phyloP scores from a whole-genome alignment of 2,888 invertebrate species.

The Ganaspis brasiliensis region DNA sequence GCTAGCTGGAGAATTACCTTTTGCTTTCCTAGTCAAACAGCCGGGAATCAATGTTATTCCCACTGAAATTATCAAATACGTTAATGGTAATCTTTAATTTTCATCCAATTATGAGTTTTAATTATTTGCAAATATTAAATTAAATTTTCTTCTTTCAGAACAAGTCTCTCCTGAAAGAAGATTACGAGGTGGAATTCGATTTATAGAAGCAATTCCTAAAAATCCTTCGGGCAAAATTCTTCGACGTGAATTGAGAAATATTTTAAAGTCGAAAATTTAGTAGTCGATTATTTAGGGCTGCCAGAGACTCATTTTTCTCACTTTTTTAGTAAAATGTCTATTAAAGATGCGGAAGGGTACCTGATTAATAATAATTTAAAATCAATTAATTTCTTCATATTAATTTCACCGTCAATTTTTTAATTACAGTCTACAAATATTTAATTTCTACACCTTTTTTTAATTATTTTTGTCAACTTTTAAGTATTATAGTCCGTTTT shows the following conservation, averaged over 20 bases:
- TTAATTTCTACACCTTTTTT: too few relatives aligned
- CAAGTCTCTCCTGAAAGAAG: conserved; percentile 88
- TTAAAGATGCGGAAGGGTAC: too few relatives aligned
- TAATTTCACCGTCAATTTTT: too few relatives aligned
- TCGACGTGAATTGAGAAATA: conserved; percentile 83
- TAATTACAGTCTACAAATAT: too few relatives aligned
- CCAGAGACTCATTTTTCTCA: too few relatives aligned
- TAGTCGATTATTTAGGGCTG: not conserved
- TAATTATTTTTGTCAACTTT: too few relatives aligned
- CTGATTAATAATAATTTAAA: too few relatives aligned
- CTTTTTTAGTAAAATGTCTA: too few relatives aligned
- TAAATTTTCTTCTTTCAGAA: conserved; percentile 79
- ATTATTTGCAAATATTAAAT: conserved; percentile 1
- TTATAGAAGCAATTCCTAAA: conserved; percentile 89
- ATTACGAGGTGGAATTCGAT: conserved; percentile 88
- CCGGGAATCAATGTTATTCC: conserved; percentile 81
- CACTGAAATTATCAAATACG: conserved; percentile 82
- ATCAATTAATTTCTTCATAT: too few relatives aligned
- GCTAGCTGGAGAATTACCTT: too few relatives aligned
- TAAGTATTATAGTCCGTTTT: too few relatives aligned
- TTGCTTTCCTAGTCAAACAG: conserved; percentile 88
- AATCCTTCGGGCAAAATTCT: conserved; percentile 91
- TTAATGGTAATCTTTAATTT: conserved; percentile 73
- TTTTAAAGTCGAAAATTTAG: conserved; percentile 70
- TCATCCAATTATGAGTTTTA: too few relatives aligned